A percentile compares a stretch with the other conserved stretches of the same genome.
Evolutionary conservation across 2,888 invertebrate genomes (phyloP).

Genomic region (Spatulosminthurus flaviceps): DNA sequence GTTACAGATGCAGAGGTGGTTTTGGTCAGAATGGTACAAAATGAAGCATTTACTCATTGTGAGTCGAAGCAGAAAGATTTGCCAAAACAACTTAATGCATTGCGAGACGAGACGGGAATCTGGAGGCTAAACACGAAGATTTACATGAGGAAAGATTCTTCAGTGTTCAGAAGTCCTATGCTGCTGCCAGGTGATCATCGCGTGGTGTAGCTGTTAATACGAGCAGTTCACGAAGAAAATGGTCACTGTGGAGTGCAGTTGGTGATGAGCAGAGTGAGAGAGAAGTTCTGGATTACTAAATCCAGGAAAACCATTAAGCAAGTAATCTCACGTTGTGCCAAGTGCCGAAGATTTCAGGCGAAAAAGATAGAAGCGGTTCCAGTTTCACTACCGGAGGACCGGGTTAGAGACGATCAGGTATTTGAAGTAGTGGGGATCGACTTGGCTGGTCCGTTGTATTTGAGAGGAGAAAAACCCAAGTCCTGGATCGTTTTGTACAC

Average conservation of each 20-base stretch:
- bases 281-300: constrained; percentile 32
- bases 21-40: neutral
- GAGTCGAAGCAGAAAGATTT: neutral
- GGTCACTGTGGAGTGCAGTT: neutral
- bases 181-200: neutral
- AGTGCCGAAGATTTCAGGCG: constrained; percentile 11
- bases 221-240: neutral
- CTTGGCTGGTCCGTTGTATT: constrained; percentile 65
- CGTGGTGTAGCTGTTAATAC: neutral
- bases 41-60: neutral
- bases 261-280: neutral
- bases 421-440: constrained; percentile 65
- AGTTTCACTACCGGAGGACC: constrained; percentile 63
- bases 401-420: constrained; percentile 62
- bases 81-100: neutral
- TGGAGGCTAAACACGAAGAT: constrained; percentile 8
- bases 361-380: constrained; percentile 2
- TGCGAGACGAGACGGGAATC: neutral
- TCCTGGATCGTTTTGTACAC: constrained; percentile 66
- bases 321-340: constrained; percentile 22
- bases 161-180: constrained; percentile 3
- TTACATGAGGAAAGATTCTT: neutral
- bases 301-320: neutral
- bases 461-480: constrained; percentile 59
- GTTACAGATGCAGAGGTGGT: neutral